phyloP scores from a whole-genome alignment of 23 tunicate species.

The Styela plicata region DNA sequence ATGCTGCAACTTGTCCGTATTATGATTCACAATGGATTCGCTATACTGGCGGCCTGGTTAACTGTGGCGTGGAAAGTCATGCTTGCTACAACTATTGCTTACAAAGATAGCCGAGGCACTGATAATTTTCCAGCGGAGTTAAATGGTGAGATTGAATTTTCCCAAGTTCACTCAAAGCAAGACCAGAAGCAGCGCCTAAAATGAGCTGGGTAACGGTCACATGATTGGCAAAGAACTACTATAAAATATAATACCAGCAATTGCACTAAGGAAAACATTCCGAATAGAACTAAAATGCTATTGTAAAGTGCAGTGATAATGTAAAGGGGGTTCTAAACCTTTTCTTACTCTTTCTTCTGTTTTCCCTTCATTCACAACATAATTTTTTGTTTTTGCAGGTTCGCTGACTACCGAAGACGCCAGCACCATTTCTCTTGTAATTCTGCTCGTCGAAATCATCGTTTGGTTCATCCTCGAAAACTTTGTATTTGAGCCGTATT shows the following conservation, averaged over 20 bases:
- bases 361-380: too few relatives aligned
- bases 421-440: slow-evolving; percentile 31
- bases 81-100: slow-evolving; percentile 39
- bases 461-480: slow-evolving; percentile 63
- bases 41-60: slow-evolving; percentile 41
- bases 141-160: slow-evolving; percentile 39
- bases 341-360: too few relatives aligned
- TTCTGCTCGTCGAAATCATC: slow-evolving; percentile 43
- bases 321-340: too few relatives aligned
- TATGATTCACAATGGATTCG: slow-evolving; percentile 53
- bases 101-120: slow-evolving; percentile 42
- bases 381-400: slow-evolving; percentile 34
- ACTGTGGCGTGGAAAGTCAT: slow-evolving; percentile 35
- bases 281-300: too few relatives aligned
- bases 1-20: slow-evolving; percentile 46
- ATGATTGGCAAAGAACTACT: too few relatives aligned
- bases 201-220: too few relatives aligned
- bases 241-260: too few relatives aligned
- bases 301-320: too few relatives aligned
- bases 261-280: too few relatives aligned
- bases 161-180: too few relatives aligned
- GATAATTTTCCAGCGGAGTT: slow-evolving; percentile 16
- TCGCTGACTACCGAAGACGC: slow-evolving; percentile 33
- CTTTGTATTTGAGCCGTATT: slow-evolving; percentile 57
- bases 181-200: too few relatives aligned